phyloP scores from a whole-genome alignment of 2,888 invertebrate species.

The Chromoteleia sp. region DNA sequence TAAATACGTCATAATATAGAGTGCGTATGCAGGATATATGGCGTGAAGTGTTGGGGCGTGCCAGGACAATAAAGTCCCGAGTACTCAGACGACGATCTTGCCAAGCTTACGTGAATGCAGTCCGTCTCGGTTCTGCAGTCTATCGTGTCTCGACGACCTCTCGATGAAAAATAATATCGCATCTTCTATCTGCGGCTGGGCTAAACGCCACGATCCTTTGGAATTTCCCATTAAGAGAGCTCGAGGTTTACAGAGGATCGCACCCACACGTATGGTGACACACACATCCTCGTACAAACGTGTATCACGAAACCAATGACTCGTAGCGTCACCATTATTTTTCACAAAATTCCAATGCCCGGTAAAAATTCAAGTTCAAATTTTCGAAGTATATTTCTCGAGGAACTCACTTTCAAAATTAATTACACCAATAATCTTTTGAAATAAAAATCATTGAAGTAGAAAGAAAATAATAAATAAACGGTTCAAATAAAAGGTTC shows the following conservation, averaged over 20 bases:
- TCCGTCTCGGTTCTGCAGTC: constrained; percentile 40
- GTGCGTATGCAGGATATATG: constrained; percentile 25
- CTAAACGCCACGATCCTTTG: constrained; percentile 42
- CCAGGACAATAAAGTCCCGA: constrained; percentile 56
- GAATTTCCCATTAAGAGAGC: constrained; percentile 57
- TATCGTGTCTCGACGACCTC: constrained; percentile 59
- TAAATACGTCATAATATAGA: constrained; percentile 26
- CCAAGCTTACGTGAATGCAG: constrained; percentile 53
- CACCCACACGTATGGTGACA: constrained; percentile 25
- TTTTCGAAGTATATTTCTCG: constrained; percentile 3
- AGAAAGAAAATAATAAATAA: too few relatives aligned
- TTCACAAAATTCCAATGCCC: constrained; percentile 21
- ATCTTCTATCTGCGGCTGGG: constrained; percentile 38
- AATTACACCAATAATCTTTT: constrained; percentile 25
- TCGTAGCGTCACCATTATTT: constrained; percentile 24
- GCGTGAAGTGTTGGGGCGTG: constrained; percentile 49
- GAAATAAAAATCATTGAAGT: constrained; percentile 9
- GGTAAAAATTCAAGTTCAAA: constrained; percentile 17
- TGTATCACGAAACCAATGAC: constrained; percentile 17
- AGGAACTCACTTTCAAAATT: neutral
- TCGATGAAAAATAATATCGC: constrained; percentile 65
- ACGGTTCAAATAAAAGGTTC: too few relatives aligned
- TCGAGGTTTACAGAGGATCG: constrained; percentile 25
- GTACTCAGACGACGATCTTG: constrained; percentile 61
- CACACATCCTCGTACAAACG: neutral